Base-by-base conservation (phyloP, 1,140 invertebrate genomes). In the Spodoptera litura region DNA sequence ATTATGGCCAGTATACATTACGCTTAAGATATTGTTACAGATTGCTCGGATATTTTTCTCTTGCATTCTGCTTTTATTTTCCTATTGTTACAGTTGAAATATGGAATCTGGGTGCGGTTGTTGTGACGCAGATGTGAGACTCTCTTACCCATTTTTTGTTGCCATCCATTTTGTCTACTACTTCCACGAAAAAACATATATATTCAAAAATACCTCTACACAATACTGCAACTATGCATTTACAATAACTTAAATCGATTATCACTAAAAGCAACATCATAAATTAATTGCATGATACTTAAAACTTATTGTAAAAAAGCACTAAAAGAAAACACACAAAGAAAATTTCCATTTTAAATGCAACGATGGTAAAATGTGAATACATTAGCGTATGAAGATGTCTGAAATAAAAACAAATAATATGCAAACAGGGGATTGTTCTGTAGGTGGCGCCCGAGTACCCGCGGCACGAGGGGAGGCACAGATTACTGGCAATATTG, bases 21-120 rank as follows among this genome's bases (percentile, higher is more conserved):
- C 56, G 15, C 70, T 68, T 71, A 76, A 75, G 80, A 81, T 81
- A 81, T 79, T 78, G 80, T 78, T 78, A 78, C 64, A 74, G 77
- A 81, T 81, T 62, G 73, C 62, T 52, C 20, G 64, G 51, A 20
- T 59, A 81, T 75, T 77, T 78, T 64, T 78, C 71, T 75, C 49
- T 10, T 77, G 52, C 61, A 56, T 75, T 13, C 51, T 31, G 13
- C 51, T 76, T 66, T 77, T 72, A 62, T 70, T 78, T 44, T 78
- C 25, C 25, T 75, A 64, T 75, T 75, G 59, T 75, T 61, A 35
- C 9, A 44, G 13, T 31, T 61, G 73, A 75, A 75, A 64, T 75
- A 75, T 62, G 58, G 56, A 61, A 71, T 71, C 52, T 52, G 66
- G 49, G 49, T 31, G 66, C 66, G 49, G 11, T 53, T 70, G 11